phyloP scores from a whole-genome alignment of 2,888 invertebrate species.

The Prosapia bicincta region DNA sequence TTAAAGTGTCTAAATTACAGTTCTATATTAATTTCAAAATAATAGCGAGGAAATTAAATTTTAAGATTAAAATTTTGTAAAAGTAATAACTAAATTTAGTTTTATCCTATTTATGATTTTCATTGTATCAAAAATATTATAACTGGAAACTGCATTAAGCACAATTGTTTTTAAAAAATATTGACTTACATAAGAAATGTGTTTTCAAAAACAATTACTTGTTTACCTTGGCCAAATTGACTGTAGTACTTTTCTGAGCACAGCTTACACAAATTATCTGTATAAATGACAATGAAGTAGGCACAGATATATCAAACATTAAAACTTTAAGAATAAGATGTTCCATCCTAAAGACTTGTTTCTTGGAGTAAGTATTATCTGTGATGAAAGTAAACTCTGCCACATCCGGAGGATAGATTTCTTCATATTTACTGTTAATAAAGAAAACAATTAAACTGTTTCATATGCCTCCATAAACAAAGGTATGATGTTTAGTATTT shows the following conservation, averaged over 20 bases:
- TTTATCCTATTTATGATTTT: too few species aligned
- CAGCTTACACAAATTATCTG: slow-evolving; percentile 71
- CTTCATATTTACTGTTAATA: slow-evolving; percentile 87
- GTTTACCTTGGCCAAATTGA: slow-evolving; percentile 73
- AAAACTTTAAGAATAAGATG: slow-evolving; percentile 83
- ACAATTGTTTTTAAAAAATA: background rate
- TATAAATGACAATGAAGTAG: slow-evolving; percentile 82
- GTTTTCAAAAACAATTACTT: background rate
- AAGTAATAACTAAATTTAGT: too few species aligned
- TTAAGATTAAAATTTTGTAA: too few species aligned
- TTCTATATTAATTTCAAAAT: too few species aligned
- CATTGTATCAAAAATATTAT: too few species aligned
- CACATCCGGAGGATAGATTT: slow-evolving; percentile 95
- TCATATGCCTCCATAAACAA: too few species aligned
- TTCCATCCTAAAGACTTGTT: slow-evolving; percentile 91
- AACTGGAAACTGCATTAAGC: too few species aligned
- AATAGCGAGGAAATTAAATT: too few species aligned
- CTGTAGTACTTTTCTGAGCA: slow-evolving; percentile 66
- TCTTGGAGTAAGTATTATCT: slow-evolving; percentile 92
- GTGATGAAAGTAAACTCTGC: slow-evolving; percentile 97
- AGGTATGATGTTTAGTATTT: too few species aligned
- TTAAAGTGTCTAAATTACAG: too few species aligned
- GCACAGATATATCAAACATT: slow-evolving; percentile 84
- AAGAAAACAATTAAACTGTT: too few species aligned
- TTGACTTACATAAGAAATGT: background rate